Conservation (phyloP, 2,888 invertebrate species). For the Adelognathus sp. region DNA sequence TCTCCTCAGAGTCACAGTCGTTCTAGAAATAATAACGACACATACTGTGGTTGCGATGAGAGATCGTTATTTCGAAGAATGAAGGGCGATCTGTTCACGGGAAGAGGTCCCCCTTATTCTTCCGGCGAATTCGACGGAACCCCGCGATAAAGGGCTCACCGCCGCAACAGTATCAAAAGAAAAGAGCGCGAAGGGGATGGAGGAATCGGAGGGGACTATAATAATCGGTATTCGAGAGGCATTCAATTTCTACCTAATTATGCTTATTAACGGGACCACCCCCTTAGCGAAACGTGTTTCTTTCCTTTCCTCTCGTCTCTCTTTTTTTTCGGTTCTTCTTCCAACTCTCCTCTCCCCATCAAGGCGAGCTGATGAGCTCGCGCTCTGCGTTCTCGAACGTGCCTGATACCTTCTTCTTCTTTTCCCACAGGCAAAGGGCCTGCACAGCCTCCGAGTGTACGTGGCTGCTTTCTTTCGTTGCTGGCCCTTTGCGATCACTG, state of each 20-base stretch:
- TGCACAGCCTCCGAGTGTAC: not conserved
- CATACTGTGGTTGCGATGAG: not conserved
- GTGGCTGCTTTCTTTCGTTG: slow-evolving; percentile 28
- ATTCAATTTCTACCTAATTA: slow-evolving; percentile 72
- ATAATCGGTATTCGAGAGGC: slow-evolving; percentile 68
- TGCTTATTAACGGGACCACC: slow-evolving; percentile 71
- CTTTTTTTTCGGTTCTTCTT: slow-evolving; percentile 9
- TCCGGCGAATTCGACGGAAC: slow-evolving; percentile 37
- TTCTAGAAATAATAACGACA: slow-evolving; percentile 35
- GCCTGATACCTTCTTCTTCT: slow-evolving; percentile 23
- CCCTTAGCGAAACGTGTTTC: slow-evolving; percentile 51
- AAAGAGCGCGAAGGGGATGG: slow-evolving; percentile 43
- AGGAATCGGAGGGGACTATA: slow-evolving; percentile 49
- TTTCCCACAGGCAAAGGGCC: slow-evolving; percentile 20
- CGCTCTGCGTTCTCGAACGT: slow-evolving; percentile 43
- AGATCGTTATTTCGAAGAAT: slow-evolving; percentile 60
- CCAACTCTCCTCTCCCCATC: slow-evolving; percentile 7
- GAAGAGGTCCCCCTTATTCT: slow-evolving; percentile 24
- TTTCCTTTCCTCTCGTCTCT: slow-evolving; percentile 26
- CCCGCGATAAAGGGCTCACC: slow-evolving; percentile 6
- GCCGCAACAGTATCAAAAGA: slow-evolving; percentile 57
- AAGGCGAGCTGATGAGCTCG: no score
- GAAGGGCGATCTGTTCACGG: slow-evolving; percentile 40
- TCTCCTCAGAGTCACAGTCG: slow-evolving; percentile 9
- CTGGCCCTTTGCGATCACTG: slow-evolving; percentile 47